Conservation (phyloP, 2,888 invertebrate genomes). For the Panopea generosa region DNA sequence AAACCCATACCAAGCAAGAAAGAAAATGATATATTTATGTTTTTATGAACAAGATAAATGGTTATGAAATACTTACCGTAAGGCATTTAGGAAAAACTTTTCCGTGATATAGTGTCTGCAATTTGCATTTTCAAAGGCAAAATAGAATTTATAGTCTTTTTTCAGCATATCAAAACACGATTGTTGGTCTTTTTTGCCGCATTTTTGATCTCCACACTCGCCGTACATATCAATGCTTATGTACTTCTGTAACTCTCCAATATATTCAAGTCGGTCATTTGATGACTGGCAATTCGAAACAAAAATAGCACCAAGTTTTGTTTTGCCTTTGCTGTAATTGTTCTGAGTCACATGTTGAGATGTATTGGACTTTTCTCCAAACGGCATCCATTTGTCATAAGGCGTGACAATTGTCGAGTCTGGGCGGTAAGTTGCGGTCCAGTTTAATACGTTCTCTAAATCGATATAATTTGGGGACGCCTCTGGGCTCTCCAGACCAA, state of each 20-base stretch:
- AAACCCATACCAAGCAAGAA: too few species aligned
- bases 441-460: slow-evolving; percentile 94
- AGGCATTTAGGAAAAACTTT: slow-evolving; percentile 97
- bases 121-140: slow-evolving; percentile 98
- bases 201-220: slow-evolving; percentile 76
- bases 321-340: slow-evolving; percentile 91
- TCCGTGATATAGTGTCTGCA: slow-evolving; percentile 98
- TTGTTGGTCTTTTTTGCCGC: slow-evolving; percentile 89
- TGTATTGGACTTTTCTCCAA: too few species aligned
- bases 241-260: slow-evolving; percentile 92
- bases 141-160: slow-evolving; percentile 97
- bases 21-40: too few species aligned
- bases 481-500: slow-evolving; percentile 97
- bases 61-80: slow-evolving; percentile 92
- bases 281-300: slow-evolving; percentile 98
- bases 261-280: slow-evolving; percentile 94
- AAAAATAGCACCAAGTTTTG: slow-evolving; percentile 97
- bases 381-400: slow-evolving; percentile 97
- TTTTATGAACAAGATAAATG: too few species aligned
- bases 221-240: slow-evolving; percentile 88
- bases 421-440: slow-evolving; percentile 97
- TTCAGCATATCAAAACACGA: slow-evolving; percentile 95
- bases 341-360: slow-evolving; percentile 73
- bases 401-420: slow-evolving; percentile 98
- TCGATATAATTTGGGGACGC: slow-evolving; percentile 93